Percentiles rank a stretch among this genome's conserved stretches.
Conservation (phyloP, 35 echinoderm and acorn worm species). For the Acanthaster planci region DNA sequence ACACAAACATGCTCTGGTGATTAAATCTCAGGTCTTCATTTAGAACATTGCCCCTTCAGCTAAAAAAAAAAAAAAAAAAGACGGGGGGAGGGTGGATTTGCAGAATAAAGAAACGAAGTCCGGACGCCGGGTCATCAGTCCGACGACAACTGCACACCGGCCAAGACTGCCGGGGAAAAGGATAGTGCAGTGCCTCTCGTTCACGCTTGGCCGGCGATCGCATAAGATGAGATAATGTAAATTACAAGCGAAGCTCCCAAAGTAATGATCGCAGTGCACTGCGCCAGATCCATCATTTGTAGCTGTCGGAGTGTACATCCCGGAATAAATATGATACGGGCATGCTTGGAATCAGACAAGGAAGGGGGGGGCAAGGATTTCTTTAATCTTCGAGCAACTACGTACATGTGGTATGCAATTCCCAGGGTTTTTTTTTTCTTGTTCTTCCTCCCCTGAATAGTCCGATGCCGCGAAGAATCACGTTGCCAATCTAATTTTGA, state of each 20-base stretch:
- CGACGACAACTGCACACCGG: too few relatives aligned
- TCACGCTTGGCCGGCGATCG: constrained; percentile 11
- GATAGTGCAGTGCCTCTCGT: constrained; percentile 17
- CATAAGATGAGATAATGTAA: constrained; percentile 27
- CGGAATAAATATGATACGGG: not conserved
- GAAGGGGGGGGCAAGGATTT: not conserved
- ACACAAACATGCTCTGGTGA: constrained; percentile 6
- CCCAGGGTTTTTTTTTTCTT: too few relatives aligned
- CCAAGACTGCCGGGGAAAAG: too few relatives aligned
- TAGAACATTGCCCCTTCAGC: constrained; percentile 15
- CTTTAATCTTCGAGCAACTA: too few relatives aligned
- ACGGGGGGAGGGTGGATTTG: not conserved
- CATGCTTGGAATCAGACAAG: not conserved
- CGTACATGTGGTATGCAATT: too few relatives aligned
- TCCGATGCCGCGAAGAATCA: too few relatives aligned
- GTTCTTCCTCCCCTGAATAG: too few relatives aligned
- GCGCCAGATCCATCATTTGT: constrained; percentile 28
- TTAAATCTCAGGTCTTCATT: constrained; percentile 12
- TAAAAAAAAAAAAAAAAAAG: not conserved
- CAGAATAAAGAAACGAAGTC: too few relatives aligned
- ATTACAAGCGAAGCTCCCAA: constrained; percentile 31
- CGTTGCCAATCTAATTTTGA: too few relatives aligned
- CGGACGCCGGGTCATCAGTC: too few relatives aligned
- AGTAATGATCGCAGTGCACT: not conserved
- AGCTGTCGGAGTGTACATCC: constrained; percentile 14